A percentile compares a stretch with the other conserved stretches of the same genome.
Evolutionary conservation across 2,888 invertebrate genomes (phyloP).

Genomic region (Serripes groenlandicus): DNA sequence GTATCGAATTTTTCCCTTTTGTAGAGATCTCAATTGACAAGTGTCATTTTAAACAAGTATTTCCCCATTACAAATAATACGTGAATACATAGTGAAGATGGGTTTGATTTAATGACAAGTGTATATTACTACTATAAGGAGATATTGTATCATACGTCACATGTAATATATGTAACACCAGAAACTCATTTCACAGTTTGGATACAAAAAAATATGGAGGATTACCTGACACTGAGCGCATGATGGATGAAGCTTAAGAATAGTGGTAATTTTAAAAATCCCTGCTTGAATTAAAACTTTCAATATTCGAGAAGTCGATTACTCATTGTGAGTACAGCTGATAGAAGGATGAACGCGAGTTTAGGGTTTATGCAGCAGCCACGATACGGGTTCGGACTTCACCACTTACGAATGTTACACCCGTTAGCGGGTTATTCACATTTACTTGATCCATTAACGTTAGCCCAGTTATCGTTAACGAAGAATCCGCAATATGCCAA

Average conservation of each 20-base stretch:
- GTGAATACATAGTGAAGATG: conserved; percentile 10
- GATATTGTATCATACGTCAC: conserved; percentile 21
- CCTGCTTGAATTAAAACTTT: no score
- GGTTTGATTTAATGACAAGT: conserved; percentile 56
- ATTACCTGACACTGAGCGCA: no score
- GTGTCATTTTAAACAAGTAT: conserved; percentile 54
- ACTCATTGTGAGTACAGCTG: no score
- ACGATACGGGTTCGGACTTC: conserved; percentile 49
- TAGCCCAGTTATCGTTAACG: conserved; percentile 53
- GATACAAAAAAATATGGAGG: no score
- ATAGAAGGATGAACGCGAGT: conserved; percentile 53
- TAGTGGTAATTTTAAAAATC: no score
- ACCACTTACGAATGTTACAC: conserved; percentile 57
- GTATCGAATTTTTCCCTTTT: conserved; percentile 62
- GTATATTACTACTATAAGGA: conserved; percentile 35
- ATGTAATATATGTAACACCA: conserved; percentile 14
- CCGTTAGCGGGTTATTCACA: conserved; percentile 61
- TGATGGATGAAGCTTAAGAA: no score
- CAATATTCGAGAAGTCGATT: no score
- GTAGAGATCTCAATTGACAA: conserved; percentile 52
- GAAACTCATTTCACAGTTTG: not conserved
- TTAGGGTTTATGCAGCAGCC: conserved; percentile 59
- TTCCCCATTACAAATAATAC: conserved; percentile 48
- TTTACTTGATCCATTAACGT: conserved; percentile 57
- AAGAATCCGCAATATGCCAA: conserved; percentile 49